These are phyloP conservation scores for Diachasma alloeum DNA, from an alignment of 1,140 invertebrate genomes.

Conservation along the genomic window DNA sequence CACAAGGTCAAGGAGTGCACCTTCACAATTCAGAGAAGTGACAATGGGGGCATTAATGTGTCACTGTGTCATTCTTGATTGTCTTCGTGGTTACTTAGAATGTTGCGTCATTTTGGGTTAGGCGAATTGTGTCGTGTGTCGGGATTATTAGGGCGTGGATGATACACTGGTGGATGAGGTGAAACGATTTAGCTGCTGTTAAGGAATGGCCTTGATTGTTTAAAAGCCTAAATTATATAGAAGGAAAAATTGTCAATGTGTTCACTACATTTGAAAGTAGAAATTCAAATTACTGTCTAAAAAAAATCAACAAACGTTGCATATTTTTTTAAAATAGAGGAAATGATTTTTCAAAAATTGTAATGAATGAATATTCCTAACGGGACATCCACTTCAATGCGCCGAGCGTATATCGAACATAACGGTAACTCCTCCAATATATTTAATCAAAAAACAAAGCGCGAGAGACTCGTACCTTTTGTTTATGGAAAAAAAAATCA, in stretches of 20 bases:
- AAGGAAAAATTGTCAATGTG: too few species aligned
- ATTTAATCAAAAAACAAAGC: background rate
- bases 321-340: too few species aligned
- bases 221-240: too few species aligned
- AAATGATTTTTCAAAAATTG: too few species aligned
- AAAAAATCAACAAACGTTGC: too few species aligned
- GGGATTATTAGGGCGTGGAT: too few species aligned
- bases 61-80: background rate
- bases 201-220: too few species aligned
- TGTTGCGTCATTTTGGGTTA: background rate
- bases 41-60: background rate
- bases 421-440: background rate
- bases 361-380: background rate
- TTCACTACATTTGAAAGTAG: too few species aligned
- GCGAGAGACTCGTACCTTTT: background rate
- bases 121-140: too few species aligned
- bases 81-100: background rate
- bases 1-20: slow-evolving; percentile 1
- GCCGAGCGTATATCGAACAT: background rate
- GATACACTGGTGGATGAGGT: too few species aligned
- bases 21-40: background rate
- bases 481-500: background rate
- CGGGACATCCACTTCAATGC: background rate
- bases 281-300: too few species aligned
- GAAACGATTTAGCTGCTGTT: too few species aligned